These are phyloP conservation scores for Micrasema longulum DNA, from an alignment of 1,140 invertebrate species.

Conservation along the genomic window DNA sequence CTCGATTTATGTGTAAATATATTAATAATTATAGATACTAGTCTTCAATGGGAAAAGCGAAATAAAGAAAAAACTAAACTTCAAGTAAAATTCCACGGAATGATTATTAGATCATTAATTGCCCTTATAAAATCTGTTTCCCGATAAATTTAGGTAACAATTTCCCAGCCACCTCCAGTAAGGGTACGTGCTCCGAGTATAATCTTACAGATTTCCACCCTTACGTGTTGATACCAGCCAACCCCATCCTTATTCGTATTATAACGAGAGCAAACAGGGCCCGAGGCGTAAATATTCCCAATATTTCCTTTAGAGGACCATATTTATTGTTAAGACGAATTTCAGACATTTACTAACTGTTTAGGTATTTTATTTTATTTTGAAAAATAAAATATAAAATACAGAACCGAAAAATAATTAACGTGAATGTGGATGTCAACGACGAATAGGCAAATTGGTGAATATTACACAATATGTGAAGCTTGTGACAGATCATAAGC, in stretches of 20 bases:
- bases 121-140: background rate
- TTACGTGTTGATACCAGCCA: slow-evolving; percentile 23
- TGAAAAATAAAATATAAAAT: too few species aligned
- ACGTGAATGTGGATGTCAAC: too few species aligned
- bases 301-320: too few species aligned
- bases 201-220: slow-evolving; percentile 11
- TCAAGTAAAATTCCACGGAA: background rate
- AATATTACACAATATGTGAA: too few species aligned
- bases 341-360: too few species aligned
- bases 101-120: background rate
- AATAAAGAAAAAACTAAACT: background rate
- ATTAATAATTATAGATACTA: background rate
- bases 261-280: slow-evolving; percentile 9
- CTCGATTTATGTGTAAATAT: background rate
- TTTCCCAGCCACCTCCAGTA: background rate
- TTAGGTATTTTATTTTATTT: too few species aligned
- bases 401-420: too few species aligned
- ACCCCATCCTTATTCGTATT: background rate
- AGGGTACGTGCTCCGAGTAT: slow-evolving; percentile 16
- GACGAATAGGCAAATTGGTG: too few species aligned
- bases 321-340: too few species aligned
- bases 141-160: background rate
- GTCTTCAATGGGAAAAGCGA: background rate
- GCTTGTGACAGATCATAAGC: too few species aligned
- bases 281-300: slow-evolving; percentile 10